Evolutionary conservation across 2,113 vertebrate species (phyloP), one percentile per base, ranked within the genome.

Genomic region (Cochlearius cochlearius): DNA sequence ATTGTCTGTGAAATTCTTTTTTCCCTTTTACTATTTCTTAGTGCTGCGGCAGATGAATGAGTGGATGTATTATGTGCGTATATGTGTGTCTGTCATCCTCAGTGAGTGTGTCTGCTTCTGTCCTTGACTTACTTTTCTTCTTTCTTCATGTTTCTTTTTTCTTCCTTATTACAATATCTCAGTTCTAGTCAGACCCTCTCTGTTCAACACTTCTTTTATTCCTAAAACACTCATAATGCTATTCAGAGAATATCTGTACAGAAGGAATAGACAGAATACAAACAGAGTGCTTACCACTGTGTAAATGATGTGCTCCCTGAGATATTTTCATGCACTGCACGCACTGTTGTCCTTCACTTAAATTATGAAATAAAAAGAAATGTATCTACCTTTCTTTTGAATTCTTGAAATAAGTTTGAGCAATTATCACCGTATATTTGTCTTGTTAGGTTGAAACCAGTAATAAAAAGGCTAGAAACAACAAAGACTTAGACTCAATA

Each of bases 81-180:
- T 69, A 50, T 93, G 75, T 85, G 92, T 52, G 95, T 89, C 94
- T 96, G 77, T 96, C 97, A 92, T 97, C 91, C 94, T 89, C 78
- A 86, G 90, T 59, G 94, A 97, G 92, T 72, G 96, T 91, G 95
- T 96, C 96, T 96, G 96, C 76, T 97, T 97, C 95, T 97, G 98
- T 98, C 98, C 98, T 98, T 98, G 98, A 98, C 97, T 98, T 96
- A 97, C 91, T 98, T 97, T 97, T 97, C 95, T 96, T 88, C 92
- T 95, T 97, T 84, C 95, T 97, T 95, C 95, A 88, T 96, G 88
- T 72, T 97, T 97, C 94, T 96, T 97, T 96, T 95, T 92, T 97
- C 88, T 97, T 95, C 96, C 90, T 95, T 97, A 97, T 97, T 97
- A 97, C 96, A 97, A 93, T 94, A 94, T 98, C 97, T 98, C 96